Base-by-base conservation (phyloP, 2,113 vertebrate species). In the Trematomus loennbergii region DNA sequence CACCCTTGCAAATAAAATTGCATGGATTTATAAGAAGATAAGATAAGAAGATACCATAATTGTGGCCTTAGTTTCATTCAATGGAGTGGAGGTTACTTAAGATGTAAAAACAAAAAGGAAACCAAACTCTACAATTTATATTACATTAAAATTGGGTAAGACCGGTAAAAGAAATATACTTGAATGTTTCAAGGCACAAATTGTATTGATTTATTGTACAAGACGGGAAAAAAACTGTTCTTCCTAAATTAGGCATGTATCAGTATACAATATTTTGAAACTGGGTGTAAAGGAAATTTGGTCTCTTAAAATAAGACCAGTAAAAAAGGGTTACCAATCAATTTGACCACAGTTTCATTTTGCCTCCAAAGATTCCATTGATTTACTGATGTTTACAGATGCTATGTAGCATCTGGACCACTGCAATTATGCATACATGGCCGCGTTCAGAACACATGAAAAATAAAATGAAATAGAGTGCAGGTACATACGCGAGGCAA, bases 381-480 rank as follows among this genome's bases (percentile, higher is more conserved):
- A 64, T 79, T 72, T 64, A 52, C 18, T 50, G 52, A 62, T 63
- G 52, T 78, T 62, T 61, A 66, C 60, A 66, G 70, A 57, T 70
- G 53, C 57, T 22, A 22, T 12, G 40, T 10, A 33, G 13, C 69
- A 68, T 57, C 40, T 52, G 25, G 62, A 52, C 25, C 43, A 13
- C 18, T 25, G 4, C 43, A 9, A 69, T 69, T 64, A 69, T 62
- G n/a, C 71, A 17, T 9, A 36, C 59, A 52, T 20, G 55, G 36
- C 54, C 70, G 52, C 54, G 5, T 20, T 4, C 13, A 9, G 25
- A 43, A 15, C 46, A 55, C 48, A 43, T 57, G 68, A 22, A 64
- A 74, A 61, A 45, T n/a, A 65, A 80, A 49, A 82, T 80, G 1
- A 86, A 68, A 87, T 20, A 40, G 49, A 57, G 59, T 29, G 48